A percentile compares a stretch with the other conserved stretches of the same genome.
These are phyloP conservation scores for Plebejus argus DNA, from an alignment of 2,888 invertebrate species.

Conservation along the genomic window DNA sequence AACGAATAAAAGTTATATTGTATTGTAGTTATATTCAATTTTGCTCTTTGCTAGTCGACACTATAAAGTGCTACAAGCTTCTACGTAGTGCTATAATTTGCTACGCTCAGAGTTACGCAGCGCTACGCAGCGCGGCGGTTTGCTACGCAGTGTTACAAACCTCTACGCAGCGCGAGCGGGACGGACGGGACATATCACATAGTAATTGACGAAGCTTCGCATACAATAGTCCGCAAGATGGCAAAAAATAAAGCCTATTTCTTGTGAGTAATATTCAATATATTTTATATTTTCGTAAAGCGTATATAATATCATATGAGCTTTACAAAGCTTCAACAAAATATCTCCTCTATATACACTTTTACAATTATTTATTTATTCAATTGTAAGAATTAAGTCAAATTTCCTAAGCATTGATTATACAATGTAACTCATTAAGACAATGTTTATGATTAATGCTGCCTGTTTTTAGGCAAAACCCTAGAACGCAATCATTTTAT, in stretches of 20 bases:
- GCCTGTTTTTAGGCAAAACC: background rate
- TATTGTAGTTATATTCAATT: constrained; percentile 5
- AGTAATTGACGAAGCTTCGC: background rate
- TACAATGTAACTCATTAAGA: background rate
- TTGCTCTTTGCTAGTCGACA: background rate
- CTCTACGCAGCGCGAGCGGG: background rate
- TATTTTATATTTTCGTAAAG: background rate
- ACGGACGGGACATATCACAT: too few relatives aligned
- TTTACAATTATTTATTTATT: too few relatives aligned
- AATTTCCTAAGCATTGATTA: too few relatives aligned
- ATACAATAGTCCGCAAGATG: background rate
- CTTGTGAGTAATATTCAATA: background rate
- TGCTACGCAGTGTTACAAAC: background rate
- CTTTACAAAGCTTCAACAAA: too few relatives aligned
- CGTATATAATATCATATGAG: too few relatives aligned
- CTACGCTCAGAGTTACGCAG: background rate
- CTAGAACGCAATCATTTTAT: background rate
- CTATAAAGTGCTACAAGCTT: background rate
- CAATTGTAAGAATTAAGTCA: too few relatives aligned
- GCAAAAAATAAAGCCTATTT: constrained; percentile 2
- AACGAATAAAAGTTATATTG: background rate
- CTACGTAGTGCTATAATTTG: background rate
- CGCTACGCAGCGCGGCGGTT: background rate
- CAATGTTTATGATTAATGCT: background rate
- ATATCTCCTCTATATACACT: too few relatives aligned